phyloP scores from a whole-genome alignment of 1,140 invertebrate species.

The Gerris buenoi region DNA sequence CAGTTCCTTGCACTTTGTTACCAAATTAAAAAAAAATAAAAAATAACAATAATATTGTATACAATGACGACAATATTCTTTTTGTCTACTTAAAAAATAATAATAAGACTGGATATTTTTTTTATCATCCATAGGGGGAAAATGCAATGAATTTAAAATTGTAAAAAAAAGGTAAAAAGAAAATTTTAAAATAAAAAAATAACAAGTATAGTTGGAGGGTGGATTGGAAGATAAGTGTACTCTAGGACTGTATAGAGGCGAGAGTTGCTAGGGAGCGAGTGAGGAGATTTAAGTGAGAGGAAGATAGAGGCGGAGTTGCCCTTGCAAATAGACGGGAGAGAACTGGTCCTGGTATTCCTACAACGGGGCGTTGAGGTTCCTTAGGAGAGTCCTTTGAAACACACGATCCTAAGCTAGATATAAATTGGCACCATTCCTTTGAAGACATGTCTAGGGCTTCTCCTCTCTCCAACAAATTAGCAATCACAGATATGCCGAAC shows the following conservation, averaged over 20 bases:
- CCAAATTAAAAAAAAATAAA: too few relatives aligned
- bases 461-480: conserved; percentile 14
- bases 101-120: too few relatives aligned
- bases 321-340: conserved; percentile 10
- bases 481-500: conserved; percentile 15
- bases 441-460: conserved; percentile 4
- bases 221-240: too few relatives aligned
- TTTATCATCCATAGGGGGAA: too few relatives aligned
- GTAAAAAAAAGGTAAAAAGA: too few relatives aligned
- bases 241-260: not conserved
- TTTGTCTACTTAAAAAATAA: too few relatives aligned
- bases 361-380: conserved; percentile 10
- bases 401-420: conserved; percentile 6
- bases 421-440: not conserved
- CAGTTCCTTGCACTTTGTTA: too few relatives aligned
- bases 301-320: not conserved
- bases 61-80: too few relatives aligned
- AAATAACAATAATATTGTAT: too few relatives aligned
- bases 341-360: conserved; percentile 10
- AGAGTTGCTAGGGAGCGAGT: not conserved
- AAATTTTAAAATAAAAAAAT: too few relatives aligned
- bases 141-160: too few relatives aligned
- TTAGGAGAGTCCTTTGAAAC: not conserved
- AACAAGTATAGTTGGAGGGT: too few relatives aligned
- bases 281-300: not conserved